Evolutionary conservation across 2,797 vertebrate species (phyloP).

Genomic region (Spinus olivaceus): DNA sequence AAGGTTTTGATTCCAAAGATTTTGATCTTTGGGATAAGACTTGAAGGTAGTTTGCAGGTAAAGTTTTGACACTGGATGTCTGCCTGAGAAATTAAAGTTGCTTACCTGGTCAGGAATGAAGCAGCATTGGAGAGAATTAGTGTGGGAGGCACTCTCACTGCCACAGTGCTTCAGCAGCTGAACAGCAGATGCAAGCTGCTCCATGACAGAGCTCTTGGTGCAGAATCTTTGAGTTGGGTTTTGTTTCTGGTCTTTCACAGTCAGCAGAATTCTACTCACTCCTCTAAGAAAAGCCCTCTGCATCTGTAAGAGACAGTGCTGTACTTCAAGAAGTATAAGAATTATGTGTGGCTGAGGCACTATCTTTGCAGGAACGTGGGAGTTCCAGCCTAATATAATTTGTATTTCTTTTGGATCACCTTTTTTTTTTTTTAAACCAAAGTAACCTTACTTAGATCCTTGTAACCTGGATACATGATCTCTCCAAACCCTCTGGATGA

Average conservation of each 20-base stretch:
- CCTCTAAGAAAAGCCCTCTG: neutral
- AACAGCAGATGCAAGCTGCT: neutral
- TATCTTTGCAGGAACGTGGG: neutral
- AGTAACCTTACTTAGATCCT: neutral
- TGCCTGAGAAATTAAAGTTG: neutral
- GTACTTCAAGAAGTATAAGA: neutral
- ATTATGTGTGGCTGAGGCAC: neutral
- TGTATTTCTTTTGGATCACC: neutral
- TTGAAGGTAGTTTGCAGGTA: neutral
- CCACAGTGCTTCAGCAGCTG: neutral
- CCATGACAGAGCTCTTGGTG: neutral
- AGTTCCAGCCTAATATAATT: neutral
- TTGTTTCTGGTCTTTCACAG: neutral
- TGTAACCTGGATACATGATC: neutral
- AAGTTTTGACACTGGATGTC: neutral
- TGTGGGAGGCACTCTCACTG: neutral
- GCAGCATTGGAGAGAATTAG: fast-evolving
- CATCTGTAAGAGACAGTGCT: neutral
- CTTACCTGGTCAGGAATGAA: neutral
- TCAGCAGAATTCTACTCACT: neutral
- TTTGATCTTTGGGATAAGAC: neutral
- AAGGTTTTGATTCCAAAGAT: neutral
- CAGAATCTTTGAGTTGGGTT: neutral
- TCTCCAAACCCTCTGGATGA: neutral
- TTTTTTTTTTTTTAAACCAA: neutral